A percentile compares a stretch with the other conserved stretches of the same genome.
Evolutionary conservation across 2,888 invertebrate species (phyloP).

Genomic region (Myopa tessellatipennis): DNA sequence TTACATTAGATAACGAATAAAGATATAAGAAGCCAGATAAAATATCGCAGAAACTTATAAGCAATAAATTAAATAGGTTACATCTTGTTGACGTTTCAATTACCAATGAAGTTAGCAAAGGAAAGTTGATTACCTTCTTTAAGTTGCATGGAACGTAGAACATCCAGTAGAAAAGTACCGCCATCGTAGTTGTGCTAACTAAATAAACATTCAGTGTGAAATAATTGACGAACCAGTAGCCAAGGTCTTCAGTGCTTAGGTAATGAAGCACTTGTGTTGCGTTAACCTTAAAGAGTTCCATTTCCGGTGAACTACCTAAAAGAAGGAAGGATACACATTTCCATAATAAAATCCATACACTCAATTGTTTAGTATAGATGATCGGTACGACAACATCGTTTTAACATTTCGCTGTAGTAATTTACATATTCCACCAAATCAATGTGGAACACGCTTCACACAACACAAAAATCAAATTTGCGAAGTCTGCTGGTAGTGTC

Average conservation of each 20-base stretch:
- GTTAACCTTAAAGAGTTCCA: slow-evolving; percentile 33
- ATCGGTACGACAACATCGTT: neutral
- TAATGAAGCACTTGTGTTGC: slow-evolving; percentile 34
- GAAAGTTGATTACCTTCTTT: slow-evolving; percentile 53
- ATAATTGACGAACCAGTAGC: slow-evolving; percentile 10
- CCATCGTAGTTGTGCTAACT: slow-evolving; percentile 9
- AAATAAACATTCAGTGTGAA: neutral
- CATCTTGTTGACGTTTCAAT: neutral
- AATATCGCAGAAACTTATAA: too few relatives aligned
- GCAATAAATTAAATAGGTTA: neutral
- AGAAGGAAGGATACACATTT: neutral
- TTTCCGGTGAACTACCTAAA: slow-evolving; percentile 29
- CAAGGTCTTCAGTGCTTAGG: slow-evolving; percentile 16
- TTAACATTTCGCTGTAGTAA: neutral
- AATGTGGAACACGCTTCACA: neutral
- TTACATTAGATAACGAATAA: too few relatives aligned
- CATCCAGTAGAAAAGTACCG: slow-evolving; percentile 52
- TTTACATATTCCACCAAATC: neutral
- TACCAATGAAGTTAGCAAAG: too few relatives aligned
- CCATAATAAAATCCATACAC: neutral
- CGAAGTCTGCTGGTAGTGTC: neutral
- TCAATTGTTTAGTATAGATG: neutral
- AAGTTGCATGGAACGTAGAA: slow-evolving; percentile 56
- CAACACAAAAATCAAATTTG: neutral
- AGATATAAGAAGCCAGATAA: too few relatives aligned